phyloP scores from a whole-genome alignment of 2,113 vertebrate genomes.

The Caranx ignobilis region DNA sequence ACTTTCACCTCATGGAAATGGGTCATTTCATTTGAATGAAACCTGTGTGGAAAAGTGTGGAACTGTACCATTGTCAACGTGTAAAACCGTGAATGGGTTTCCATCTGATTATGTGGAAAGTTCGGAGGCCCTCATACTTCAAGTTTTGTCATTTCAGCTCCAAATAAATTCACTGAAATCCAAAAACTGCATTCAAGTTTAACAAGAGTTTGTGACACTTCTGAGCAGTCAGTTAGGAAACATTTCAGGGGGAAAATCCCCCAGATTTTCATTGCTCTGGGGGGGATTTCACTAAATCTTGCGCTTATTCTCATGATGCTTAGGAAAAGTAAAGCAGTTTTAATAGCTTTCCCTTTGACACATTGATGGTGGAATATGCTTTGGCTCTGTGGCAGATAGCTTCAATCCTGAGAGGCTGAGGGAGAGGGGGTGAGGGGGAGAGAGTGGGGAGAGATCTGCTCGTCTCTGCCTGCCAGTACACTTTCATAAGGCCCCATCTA shows the following conservation, averaged over 20 bases:
- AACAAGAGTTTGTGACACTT: constrained; percentile 75
- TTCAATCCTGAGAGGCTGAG: constrained; percentile 67
- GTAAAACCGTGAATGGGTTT: constrained; percentile 12
- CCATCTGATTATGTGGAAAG: constrained; percentile 43
- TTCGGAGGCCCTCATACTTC: constrained; percentile 49
- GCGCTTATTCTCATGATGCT: constrained; percentile 83
- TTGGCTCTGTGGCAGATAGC: constrained; percentile 68
- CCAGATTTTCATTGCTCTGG: constrained; percentile 67
- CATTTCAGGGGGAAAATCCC: constrained; percentile 75
- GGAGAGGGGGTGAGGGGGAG: constrained; percentile 20
- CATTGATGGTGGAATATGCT: constrained; percentile 79
- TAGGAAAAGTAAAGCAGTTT: constrained; percentile 82
- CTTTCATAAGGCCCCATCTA: constrained; percentile 69
- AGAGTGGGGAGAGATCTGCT: constrained; percentile 39
- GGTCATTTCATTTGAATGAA: background rate
- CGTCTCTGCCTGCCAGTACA: constrained; percentile 51
- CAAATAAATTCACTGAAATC: constrained; percentile 62
- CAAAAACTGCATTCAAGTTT: constrained; percentile 50
- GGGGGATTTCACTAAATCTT: constrained; percentile 82
- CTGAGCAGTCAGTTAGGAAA: constrained; percentile 74
- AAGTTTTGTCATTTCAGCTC: constrained; percentile 71
- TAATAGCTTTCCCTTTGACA: constrained; percentile 83
- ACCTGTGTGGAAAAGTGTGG: background rate
- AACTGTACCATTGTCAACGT: background rate
- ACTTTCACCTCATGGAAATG: background rate